A percentile compares a stretch with the other conserved stretches of the same genome.
phyloP scores from a whole-genome alignment of 2,888 invertebrate genomes.

The Perizoma flavofasciatum region DNA sequence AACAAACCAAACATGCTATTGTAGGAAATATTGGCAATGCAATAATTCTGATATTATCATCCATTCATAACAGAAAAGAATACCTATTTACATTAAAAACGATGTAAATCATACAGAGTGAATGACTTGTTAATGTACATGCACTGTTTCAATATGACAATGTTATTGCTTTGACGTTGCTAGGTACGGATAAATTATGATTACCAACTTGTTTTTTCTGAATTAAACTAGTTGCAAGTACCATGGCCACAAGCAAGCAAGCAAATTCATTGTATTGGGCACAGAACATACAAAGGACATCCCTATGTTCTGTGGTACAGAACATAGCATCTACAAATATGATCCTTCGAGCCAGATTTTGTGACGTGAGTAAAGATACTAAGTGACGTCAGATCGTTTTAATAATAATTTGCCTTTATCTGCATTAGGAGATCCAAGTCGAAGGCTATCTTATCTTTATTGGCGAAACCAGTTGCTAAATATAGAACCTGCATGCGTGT shows the following conservation, averaged over 20 bases:
- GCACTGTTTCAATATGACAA: constrained; percentile 28
- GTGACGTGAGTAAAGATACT: no score
- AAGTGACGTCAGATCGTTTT: no score
- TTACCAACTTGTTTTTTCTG: constrained; percentile 1
- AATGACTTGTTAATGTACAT: constrained; percentile 20
- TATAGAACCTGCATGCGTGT: constrained; percentile 6
- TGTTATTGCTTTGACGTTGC: constrained; percentile 19
- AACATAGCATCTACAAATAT: no score
- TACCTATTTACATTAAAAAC: neutral
- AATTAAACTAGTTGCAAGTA: constrained; percentile 1
- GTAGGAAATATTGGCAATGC: no score
- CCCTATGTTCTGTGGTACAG: no score
- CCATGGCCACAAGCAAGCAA: no score
- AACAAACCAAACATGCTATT: no score
- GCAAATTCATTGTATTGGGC: no score
- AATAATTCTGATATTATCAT: no score
- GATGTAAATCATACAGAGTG: constrained; percentile 19
- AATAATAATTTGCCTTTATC: neutral
- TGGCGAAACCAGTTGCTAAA: constrained; percentile 12
- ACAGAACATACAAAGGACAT: no score
- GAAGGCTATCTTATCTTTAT: constrained; percentile 24
- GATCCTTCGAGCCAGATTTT: no score
- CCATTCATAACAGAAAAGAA: no score
- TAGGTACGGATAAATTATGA: constrained; percentile 16
- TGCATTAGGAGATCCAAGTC: constrained; percentile 2